Base-by-base conservation (phyloP, 2,113 vertebrate species). In the Camelus bactrianus region DNA sequence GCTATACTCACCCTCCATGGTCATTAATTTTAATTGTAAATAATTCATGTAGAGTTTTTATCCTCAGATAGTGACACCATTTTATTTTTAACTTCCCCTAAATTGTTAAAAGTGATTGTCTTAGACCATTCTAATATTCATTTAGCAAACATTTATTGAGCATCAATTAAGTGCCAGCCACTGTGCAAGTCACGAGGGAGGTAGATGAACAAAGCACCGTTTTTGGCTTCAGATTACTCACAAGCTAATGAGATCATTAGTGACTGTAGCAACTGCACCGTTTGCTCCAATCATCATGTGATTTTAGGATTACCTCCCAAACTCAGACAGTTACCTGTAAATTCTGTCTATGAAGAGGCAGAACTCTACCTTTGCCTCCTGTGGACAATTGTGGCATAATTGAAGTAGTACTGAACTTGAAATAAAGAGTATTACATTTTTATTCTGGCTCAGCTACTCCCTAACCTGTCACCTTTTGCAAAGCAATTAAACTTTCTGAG, bases 11-110 rank as follows among this genome's bases (percentile, higher is more conserved):
- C 38, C 38, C 38, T 42, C 38, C 38, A 5, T 42, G 38, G 84
- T 97, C 94, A 98, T 97, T 98, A 96, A 97, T 98, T 98, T 98
- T 98, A 97, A 98, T 97, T 97, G 95, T 98, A 98, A 98, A 91
- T 97, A 98, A 98, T 98, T 96, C 97, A 98, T 95, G 96, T 98
- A 95, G 85, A 97, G 92, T 89, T 98, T 98, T 98, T 96, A 91
- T 97, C 90, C 65, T 96, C 93, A 93, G 94, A 93, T 98, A 92
- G 96, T 98, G 97, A 95, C 93, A 93, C 42, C 0, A 38, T 98
- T 97, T 98, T 97, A 97, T 98, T 97, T 97, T 86, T 96, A 97
- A 97, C 79, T 98, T 98, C 97, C 72, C 76, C 97, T 97, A 97
- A 96, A 95, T 98, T 97, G 58, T 95, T 97, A 97, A 94, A 97